Evolutionary conservation across 1,140 invertebrate genomes (phyloP).

Genomic region (Marisa cornuarietis): DNA sequence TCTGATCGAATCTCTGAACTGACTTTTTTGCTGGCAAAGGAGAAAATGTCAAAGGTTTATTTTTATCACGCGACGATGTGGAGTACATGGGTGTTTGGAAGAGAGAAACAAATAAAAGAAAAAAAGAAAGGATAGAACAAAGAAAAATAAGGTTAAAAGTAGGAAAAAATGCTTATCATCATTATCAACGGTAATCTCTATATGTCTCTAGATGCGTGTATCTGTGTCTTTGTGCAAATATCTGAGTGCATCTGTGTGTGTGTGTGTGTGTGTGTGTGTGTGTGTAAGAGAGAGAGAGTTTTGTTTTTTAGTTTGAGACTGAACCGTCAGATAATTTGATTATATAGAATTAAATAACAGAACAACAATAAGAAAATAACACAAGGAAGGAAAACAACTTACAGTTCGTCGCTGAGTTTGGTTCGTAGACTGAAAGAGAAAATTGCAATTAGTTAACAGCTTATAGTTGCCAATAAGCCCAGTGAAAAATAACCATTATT

Average conservation of each 20-base stretch:
- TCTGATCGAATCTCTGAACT: too few relatives aligned
- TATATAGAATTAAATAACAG: not conserved
- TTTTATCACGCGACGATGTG: too few relatives aligned
- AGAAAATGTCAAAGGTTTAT: too few relatives aligned
- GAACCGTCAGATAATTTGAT: too few relatives aligned
- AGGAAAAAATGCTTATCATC: not conserved
- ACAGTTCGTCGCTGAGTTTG: not conserved
- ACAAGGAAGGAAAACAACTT: too few relatives aligned
- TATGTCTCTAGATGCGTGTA: not conserved
- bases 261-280: conserved; percentile 18
- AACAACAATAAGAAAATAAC: not conserved
- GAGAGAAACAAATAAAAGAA: not conserved
- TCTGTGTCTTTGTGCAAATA: not conserved
- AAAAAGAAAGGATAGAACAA: too few relatives aligned
- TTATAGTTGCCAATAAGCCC: too few relatives aligned
- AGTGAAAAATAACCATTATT: too few relatives aligned
- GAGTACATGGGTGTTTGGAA: too few relatives aligned
- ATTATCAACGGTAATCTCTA: too few relatives aligned
- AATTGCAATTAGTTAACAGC: not conserved
- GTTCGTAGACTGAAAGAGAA: not conserved
- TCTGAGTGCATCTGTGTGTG: conserved; percentile 13
- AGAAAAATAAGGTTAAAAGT: not conserved
- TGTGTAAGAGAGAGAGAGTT: not conserved
- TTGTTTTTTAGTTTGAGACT: not conserved
- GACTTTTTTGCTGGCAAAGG: too few relatives aligned